Evolutionary conservation across 2,797 vertebrate species (phyloP), one percentile per base, ranked within the genome.

Genomic region (Trematocara caparti): DNA sequence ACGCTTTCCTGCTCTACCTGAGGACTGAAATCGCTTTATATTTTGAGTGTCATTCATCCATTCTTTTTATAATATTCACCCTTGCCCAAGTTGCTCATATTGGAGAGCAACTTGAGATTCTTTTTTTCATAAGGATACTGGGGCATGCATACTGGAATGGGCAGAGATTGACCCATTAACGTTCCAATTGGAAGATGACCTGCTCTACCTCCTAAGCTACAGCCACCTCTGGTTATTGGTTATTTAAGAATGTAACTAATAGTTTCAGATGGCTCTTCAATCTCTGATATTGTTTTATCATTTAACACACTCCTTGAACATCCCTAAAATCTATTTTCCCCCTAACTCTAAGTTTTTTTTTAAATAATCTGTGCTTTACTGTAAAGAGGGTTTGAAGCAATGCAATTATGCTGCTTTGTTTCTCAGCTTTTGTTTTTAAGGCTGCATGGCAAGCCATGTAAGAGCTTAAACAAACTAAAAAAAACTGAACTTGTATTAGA

Each of bases 351-450:
- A 2, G 3, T 34, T 59, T 36, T 4, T 1, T 30, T 30, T 6
- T 17, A 21, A 21, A 45, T 69, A 6, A 13, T 32, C 30, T 7
- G 13, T 30, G 19, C 30, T 66, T 73, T 12, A 73, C 15, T 43
- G 8, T 32, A 55, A 83, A 12, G 19, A 69, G 1, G 8, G 6
- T 12, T 55, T 6, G 8, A 15, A 64, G 66, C 30, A 47, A 24
- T 72, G 48, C 43, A 48, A 83, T 88, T 45, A 51, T 14, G 30
- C 32, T 45, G 48, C 49, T 36, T 74, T 9, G 71, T 80, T 76
- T 1, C 49, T 6, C 2, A 74, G 19, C 19, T 6, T 48, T 13
- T 69, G 13, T 71, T 71, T 71, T 24, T 2, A 45, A 69, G 15
- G 14, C 40, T 47, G 64, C 24, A 71, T 71, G 40, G 24, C 24